Evolutionary conservation across 2,797 vertebrate species (phyloP), one percentile per base, ranked within the genome.

Genomic region (Hemibagrus guttatus): DNA sequence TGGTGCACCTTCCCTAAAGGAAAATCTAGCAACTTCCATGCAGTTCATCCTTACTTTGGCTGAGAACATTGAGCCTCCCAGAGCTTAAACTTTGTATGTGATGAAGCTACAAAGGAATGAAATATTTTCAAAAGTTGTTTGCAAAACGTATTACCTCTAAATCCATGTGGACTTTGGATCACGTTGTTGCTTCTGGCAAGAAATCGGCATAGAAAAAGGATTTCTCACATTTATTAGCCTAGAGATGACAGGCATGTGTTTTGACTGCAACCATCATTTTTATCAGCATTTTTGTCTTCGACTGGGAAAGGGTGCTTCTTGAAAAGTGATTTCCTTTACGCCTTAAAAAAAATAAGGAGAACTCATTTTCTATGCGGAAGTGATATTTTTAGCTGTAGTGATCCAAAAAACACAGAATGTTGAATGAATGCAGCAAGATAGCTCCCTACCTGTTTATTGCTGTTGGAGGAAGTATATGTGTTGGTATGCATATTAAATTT

Each of bases 221-320:
- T 88, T 86, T 78, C 81, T 83, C 81, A 85, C 80, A 86, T 85
- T 85, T 88, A 85, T 88, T 86, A 71, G 84, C 39, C 8, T 83
- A 26, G 59, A 85, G 84, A 87, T 81, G 86, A 79, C 63, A 83
- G 74, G 56, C 11, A 21, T n/a, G 79, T 85, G 52, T 69, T 85
- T 85, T 61, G 86, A 87, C 86, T 87, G 66, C 85, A 87, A 66
- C 71, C 39, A 42, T 84, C 58, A 80, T 87, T 87, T 87, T 87
- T 84, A 87, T 84, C 74, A 84, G 81, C 23, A 23, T 83, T 83
- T 86, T 78, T 58, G 31, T 83, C 61, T 83, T 42, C 61, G 59
- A 28, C 56, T 49, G 52, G 74, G 17, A 84, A 49, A 14, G 79
- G 59, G 39, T 17, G 23, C 31, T 81, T 52, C 58, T 68, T 82